These are phyloP conservation scores for human DNA, from an alignment of 2,113 vertebrate genomes.

Conservation along the genomic window GRCh38 chr3:119897501-119898000, in stretches of 20 bases:
- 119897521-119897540: neutral
- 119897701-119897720: neutral
- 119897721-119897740: neutral
- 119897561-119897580: neutral
- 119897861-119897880: neutral
- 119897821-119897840: too few species aligned
- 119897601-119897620: neutral
- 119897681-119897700: neutral
- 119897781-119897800: too few species aligned
- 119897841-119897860: slow-evolving; percentile 7
- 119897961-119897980: neutral
- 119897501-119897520: neutral
- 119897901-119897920: neutral
- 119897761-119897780: too few species aligned
- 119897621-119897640: slow-evolving; percentile 25
- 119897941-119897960: neutral
- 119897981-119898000: neutral
- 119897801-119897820: too few species aligned
- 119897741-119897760: too few species aligned
- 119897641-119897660: neutral
- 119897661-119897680: neutral
- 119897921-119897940: neutral
- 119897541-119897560: neutral
- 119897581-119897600: neutral
- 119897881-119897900: neutral